Conservation (phyloP, 2,113 vertebrate species). For the Synchiropus splendidus region DNA sequence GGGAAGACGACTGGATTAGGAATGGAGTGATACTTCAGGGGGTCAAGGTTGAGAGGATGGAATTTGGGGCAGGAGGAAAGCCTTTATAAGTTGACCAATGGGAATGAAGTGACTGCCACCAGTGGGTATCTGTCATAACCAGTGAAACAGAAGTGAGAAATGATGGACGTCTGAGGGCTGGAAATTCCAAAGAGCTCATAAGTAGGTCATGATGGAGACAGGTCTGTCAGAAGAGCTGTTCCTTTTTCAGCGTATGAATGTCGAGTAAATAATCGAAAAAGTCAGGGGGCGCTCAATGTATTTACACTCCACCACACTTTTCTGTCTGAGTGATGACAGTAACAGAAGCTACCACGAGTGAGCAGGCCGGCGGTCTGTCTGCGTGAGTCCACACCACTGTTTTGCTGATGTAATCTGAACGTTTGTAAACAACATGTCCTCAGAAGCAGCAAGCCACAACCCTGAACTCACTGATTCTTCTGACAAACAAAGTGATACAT, state of each 20-base stretch:
- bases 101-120: no score
- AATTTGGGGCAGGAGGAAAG: constrained; percentile 4
- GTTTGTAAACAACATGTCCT: constrained; percentile 51
- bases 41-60: constrained; percentile 7
- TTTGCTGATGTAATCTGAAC: constrained; percentile 57
- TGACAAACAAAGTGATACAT: no score
- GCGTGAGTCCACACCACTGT: constrained; percentile 56
- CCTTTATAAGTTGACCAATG: constrained; percentile 11
- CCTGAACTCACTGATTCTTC: no score
- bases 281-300: no score
- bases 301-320: no score
- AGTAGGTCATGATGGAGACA: no score
- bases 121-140: no score
- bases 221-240: no score
- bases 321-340: constrained; percentile 17
- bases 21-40: constrained; percentile 1
- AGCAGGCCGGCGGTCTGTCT: constrained; percentile 19
- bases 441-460: constrained; percentile 12
- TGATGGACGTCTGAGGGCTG: neutral
- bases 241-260: no score
- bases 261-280: no score
- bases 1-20: constrained; percentile 4
- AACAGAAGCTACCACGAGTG: neutral
- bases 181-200: no score
- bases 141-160: no score